Percentiles rank a stretch among this genome's conserved stretches.
These are phyloP conservation scores for Alviniconcha strummeri DNA, from an alignment of 2,888 invertebrate species.

Conservation along the genomic window DNA sequence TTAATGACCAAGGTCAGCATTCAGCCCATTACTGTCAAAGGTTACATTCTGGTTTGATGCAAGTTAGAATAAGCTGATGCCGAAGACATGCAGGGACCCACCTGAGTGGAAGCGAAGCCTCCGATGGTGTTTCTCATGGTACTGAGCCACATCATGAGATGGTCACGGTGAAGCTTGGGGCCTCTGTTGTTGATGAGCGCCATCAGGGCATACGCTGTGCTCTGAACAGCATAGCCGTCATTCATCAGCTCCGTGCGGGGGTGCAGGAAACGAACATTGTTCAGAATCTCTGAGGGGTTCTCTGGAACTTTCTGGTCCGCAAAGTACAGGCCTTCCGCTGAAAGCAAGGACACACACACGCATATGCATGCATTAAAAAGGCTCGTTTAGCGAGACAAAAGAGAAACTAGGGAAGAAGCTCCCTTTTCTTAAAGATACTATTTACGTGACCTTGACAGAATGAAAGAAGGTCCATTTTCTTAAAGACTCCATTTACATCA, in stretches of 20 bases:
- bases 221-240: conserved; percentile 93
- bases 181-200: conserved; percentile 78
- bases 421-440: too few relatives aligned
- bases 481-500: too few relatives aligned
- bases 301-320: conserved; percentile 63
- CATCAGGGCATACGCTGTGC: conserved; percentile 92
- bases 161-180: conserved; percentile 55
- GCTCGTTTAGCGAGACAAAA: too few relatives aligned
- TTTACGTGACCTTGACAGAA: too few relatives aligned
- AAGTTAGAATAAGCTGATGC: too few relatives aligned
- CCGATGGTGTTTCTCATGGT: conserved; percentile 70
- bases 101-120: conserved; percentile 70
- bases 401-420: too few relatives aligned
- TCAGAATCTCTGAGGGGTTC: conserved; percentile 63
- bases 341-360: not conserved
- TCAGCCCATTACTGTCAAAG: too few relatives aligned
- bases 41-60: too few relatives aligned
- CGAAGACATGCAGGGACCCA: conserved; percentile 28
- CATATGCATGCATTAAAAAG: not conserved
- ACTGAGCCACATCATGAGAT: conserved; percentile 71
- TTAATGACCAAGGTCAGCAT: too few relatives aligned
- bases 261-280: conserved; percentile 83
- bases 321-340: conserved; percentile 60
- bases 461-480: too few relatives aligned
- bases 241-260: conserved; percentile 86